Conservation (phyloP, 2,113 vertebrate genomes). For the Ceratotherium simum region DNA sequence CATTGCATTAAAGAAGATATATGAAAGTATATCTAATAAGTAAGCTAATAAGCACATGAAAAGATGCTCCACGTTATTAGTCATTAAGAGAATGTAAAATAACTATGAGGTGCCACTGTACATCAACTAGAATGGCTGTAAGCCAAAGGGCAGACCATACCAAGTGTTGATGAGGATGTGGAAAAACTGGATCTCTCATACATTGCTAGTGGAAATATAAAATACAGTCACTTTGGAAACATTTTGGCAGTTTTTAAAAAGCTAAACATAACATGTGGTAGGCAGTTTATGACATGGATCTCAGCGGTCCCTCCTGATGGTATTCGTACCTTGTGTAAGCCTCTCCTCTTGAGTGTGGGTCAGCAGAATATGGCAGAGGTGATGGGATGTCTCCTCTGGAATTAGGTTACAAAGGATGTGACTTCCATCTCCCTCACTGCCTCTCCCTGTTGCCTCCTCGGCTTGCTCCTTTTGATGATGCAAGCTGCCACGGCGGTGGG, state of each 20-base stretch:
- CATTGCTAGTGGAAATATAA: background rate
- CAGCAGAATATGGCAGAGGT: background rate
- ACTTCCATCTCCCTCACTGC: background rate
- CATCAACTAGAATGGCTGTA: background rate
- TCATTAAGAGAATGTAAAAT: background rate
- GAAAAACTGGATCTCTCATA: background rate
- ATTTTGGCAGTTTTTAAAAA: background rate
- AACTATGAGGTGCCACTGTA: background rate
- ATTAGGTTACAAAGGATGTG: background rate
- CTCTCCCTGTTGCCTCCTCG: background rate
- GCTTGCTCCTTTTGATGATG: background rate
- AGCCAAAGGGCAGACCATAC: background rate
- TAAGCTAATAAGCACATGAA: background rate
- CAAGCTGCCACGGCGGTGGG: too few species aligned
- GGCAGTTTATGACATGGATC: background rate
- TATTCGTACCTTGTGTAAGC: background rate
- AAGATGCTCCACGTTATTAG: background rate
- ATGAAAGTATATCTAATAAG: background rate
- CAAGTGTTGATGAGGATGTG: background rate
- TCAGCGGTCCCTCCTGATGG: background rate
- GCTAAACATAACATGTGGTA: background rate
- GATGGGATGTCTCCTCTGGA: background rate
- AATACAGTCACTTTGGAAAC: background rate
- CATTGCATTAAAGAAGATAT: background rate
- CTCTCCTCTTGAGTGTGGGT: background rate